Base-by-base conservation (phyloP, 1,140 invertebrate species). In the Drosophila guanche region DNA sequence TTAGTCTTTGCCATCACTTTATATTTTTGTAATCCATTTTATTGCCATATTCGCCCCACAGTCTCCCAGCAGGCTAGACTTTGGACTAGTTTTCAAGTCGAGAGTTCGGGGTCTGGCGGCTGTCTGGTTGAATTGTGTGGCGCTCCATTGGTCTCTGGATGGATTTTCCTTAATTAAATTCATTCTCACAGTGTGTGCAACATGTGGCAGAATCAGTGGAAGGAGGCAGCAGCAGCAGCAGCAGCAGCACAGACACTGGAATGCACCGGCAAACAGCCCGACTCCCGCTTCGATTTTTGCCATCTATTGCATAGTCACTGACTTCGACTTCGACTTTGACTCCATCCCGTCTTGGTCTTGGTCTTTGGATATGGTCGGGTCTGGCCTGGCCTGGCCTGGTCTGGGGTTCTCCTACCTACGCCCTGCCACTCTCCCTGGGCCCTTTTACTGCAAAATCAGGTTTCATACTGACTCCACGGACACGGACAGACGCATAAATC, bases 151-250 rank as follows among this genome's bases (percentile, higher is more conserved):
- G 81, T 86, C 81, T 68, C 58, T 53, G 60, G 46, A 56, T 68
- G 69, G 61, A 88, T 88, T 62, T 76, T 66, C 83, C 75, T 86
- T 86, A 86, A 86, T 86, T 86, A 86, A 86, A 88, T 88, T 81
- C 83, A 88, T 88, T 86, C 81, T 86, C 81, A 86, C 81, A 86
- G 81, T 86, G 77, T 86, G 81, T 86, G 83, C 81, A 86, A 86
- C 81, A 86, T 86, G 81, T 86, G 81, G 81, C 77, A 69, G 53
- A 47, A 68, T 72, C 61, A 55, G 27, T 66, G 54, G 41, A 37
- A 57, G 56, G 51, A 55, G 58, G 22, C 58, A 47, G 42, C 52
- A 20, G 42, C 40, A 20, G 16, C 16, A 20, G 16, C 16, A 20
- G 16, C 16, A 20, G 16, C 16, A 20, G 16, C 16, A 20, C 16